Evolutionary conservation across 2,888 invertebrate genomes (phyloP), one percentile per base, ranked within the genome.

Genomic region (Hololepta plana): DNA sequence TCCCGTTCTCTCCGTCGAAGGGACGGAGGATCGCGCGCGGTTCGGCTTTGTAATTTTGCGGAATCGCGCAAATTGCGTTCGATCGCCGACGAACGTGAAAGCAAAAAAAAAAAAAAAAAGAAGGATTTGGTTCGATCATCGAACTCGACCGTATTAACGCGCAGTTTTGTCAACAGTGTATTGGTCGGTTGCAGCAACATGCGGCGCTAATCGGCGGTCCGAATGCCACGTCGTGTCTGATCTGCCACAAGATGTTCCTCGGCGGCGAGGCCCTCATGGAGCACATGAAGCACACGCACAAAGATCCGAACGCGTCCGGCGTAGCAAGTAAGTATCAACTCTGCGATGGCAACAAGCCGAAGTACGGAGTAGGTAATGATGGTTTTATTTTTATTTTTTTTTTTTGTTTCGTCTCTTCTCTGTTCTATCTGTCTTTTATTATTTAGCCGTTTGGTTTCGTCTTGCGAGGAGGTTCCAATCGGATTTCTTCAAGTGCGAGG

Each of bases 161-260:
- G 44, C 42, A 32, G 32, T 36, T 36, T 32, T 35, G 35, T 35
- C 33, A 32, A 7, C 82, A 84, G 73, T 81, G 82, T 72, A 72
- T 77, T 68, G 81, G 82, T 74, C 81, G 82, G 68, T 75, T 82
- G 71, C 82, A 87, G 77, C 87, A 88, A 75, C 88, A 88, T 64
- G 81, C 81, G 44, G 87, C 87, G 49, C 71, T 88, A 51, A 77
- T 82, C 64, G 85, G 87, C 47, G 87, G 87, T 44, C 85, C 87
- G 38, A 81, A 84, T 49, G 84, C 87, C 37, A 82, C 85, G 33
- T 80, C 84, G 40, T 90, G 90, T 59, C 87, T 88, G 26, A 72
- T 88, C 44, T 90, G 88, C 63, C 87, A 88, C 65, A 88, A 90
- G 63, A 74, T 88, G 53, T 85, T 88, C 62, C 72, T 88, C 47